A percentile compares a stretch with the other conserved stretches of the same genome.
These are phyloP conservation scores for Orthonychiurus folsomi DNA, from an alignment of 2,888 invertebrate species.

Conservation along the genomic window DNA sequence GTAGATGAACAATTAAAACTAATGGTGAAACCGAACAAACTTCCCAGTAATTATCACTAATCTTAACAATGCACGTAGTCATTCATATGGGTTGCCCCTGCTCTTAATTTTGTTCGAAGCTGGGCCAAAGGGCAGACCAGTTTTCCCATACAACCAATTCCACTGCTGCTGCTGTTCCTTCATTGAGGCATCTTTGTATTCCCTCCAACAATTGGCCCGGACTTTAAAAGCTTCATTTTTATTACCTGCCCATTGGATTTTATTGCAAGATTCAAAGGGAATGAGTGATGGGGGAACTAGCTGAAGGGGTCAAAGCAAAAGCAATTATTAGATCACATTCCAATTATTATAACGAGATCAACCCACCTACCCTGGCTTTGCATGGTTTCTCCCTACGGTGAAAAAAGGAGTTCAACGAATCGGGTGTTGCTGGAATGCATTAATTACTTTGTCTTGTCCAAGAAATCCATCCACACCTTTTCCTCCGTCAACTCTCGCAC, in stretches of 20 bases:
- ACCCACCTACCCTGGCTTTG: too few relatives aligned
- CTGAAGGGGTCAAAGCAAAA: too few relatives aligned
- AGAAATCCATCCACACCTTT: too few relatives aligned
- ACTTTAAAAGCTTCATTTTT: not conserved
- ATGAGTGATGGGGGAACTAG: too few relatives aligned
- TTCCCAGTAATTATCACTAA: not conserved
- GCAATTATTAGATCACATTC: not conserved
- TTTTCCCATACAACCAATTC: too few relatives aligned
- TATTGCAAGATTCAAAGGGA: not conserved
- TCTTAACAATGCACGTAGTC: too few relatives aligned
- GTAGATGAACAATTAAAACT: slow-evolving; percentile 1
- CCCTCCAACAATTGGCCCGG: not conserved
- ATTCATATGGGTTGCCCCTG: not conserved
- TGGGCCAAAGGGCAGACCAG: not conserved
- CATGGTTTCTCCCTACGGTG: too few relatives aligned
- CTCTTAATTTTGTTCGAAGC: not conserved
- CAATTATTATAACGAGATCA: not conserved
- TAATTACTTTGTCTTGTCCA: too few relatives aligned
- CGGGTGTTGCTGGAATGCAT: too few relatives aligned
- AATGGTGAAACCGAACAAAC: not conserved
- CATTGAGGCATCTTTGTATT: not conserved
- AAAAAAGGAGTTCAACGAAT: too few relatives aligned
- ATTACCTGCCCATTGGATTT: not conserved
- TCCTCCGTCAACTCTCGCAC: too few relatives aligned
- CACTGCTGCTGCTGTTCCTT: not conserved